Evolutionary conservation across 2,888 invertebrate genomes (phyloP).

Genomic region (Nomada ruficornis): DNA sequence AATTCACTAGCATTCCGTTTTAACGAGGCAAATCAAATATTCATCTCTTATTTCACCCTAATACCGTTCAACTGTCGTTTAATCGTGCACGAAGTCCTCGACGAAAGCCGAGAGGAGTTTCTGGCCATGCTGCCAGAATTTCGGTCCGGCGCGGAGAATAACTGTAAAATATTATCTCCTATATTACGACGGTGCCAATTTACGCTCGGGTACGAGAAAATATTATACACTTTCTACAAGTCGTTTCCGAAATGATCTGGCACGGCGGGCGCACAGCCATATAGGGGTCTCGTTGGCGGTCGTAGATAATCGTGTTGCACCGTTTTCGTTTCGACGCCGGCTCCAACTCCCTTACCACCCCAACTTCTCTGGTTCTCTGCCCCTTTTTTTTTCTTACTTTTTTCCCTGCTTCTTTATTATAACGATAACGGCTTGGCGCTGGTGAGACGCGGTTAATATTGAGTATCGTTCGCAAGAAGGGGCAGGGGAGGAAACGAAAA

Average conservation of each 20-base stretch:
- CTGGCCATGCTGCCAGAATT: slow-evolving; percentile 1
- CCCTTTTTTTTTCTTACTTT: slow-evolving; percentile 30
- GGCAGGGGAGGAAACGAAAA: slow-evolving; percentile 3
- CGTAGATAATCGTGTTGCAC: slow-evolving; percentile 65
- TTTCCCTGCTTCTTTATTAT: slow-evolving; percentile 69
- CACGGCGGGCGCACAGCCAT: slow-evolving; percentile 50
- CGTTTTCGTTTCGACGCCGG: slow-evolving; percentile 58
- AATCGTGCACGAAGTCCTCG: background rate
- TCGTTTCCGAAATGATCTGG: slow-evolving; percentile 62
- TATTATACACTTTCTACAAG: slow-evolving; percentile 57
- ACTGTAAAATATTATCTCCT: slow-evolving; percentile 36
- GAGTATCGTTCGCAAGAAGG: slow-evolving; percentile 60
- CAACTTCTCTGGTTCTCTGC: background rate
- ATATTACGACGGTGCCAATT: slow-evolving; percentile 32
- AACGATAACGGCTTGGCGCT: slow-evolving; percentile 72
- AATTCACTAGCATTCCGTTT: background rate
- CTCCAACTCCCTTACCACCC: background rate
- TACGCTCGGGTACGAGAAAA: slow-evolving; percentile 48
- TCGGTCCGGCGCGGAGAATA: slow-evolving; percentile 2
- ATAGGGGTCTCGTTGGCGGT: slow-evolving; percentile 43
- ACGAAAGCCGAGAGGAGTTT: background rate
- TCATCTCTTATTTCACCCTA: background rate
- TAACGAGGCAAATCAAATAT: background rate
- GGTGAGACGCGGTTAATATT: slow-evolving; percentile 75
- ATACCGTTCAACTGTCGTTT: background rate